Percentiles rank a stretch among this genome's conserved stretches.
phyloP scores from a whole-genome alignment of 2,113 vertebrate genomes.

The Gymnorhina tibicen region DNA sequence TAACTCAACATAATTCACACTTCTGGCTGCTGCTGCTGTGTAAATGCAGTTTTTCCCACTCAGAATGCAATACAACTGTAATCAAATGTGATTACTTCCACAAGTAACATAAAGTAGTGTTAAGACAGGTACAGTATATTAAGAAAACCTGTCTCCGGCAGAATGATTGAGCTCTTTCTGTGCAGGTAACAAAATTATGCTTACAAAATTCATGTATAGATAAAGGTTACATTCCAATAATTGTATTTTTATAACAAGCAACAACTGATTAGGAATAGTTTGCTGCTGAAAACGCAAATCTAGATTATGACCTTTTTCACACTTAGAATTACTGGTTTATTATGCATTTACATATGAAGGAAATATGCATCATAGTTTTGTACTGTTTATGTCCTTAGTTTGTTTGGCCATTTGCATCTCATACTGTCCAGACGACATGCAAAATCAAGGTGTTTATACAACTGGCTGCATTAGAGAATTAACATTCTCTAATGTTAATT shows the following conservation, averaged over 20 bases:
- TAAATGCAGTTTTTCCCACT: background rate
- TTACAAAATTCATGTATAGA: background rate
- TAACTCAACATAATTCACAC: background rate
- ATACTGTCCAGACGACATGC: background rate
- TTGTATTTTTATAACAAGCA: background rate
- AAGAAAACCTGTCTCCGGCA: background rate
- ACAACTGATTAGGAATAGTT: background rate
- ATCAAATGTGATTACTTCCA: background rate
- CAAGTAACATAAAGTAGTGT: background rate
- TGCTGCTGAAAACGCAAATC: background rate
- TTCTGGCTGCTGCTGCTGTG: background rate
- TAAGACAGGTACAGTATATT: background rate
- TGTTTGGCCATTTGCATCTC: background rate
- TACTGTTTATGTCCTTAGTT: background rate
- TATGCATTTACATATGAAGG: background rate
- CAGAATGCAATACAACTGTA: background rate
- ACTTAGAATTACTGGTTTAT: background rate
- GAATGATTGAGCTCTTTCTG: background rate
- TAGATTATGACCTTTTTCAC: background rate
- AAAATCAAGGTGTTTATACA: background rate
- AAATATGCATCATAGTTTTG: background rate
- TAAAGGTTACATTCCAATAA: background rate
- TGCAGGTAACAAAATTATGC: background rate
- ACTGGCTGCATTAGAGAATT: background rate
- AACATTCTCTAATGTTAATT: too few relatives aligned